Evolutionary conservation across 2,113 vertebrate genomes (phyloP).

Genomic region (Thunnus maccoyii): DNA sequence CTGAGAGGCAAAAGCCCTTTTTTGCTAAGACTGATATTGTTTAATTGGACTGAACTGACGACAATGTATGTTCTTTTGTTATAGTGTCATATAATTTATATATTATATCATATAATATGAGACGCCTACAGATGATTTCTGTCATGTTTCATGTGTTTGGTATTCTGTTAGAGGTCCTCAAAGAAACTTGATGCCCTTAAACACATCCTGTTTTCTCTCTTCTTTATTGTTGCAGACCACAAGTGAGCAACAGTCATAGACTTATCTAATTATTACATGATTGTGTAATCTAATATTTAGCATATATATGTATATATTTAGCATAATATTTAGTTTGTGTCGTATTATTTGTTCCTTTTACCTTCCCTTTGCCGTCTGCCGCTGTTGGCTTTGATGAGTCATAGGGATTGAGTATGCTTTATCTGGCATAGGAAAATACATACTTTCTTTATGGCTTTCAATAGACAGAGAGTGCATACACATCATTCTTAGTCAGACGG

Average conservation of each 20-base stretch:
- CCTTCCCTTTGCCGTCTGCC: constrained; percentile 7
- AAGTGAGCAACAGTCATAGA: neutral
- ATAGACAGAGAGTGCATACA: constrained; percentile 8
- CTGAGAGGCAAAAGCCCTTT: neutral
- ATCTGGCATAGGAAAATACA: constrained; percentile 42
- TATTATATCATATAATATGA: neutral
- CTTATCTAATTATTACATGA: neutral
- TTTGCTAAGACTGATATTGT: neutral
- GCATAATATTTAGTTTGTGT: neutral
- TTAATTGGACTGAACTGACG: neutral
- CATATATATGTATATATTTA: too few species aligned
- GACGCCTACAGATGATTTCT: neutral
- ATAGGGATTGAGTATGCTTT: constrained; percentile 15
- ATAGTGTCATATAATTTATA: neutral
- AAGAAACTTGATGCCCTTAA: neutral
- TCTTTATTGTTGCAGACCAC: neutral
- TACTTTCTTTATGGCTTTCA: constrained; percentile 20
- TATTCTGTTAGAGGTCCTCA: neutral
- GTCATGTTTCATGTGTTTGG: neutral
- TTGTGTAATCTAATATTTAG: too few species aligned
- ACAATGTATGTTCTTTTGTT: neutral
- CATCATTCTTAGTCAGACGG: constrained; percentile 29
- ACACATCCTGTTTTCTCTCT: neutral
- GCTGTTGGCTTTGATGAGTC: constrained; percentile 50
- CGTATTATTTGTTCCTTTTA: constrained; percentile 1